Evolutionary conservation across 1,140 invertebrate genomes (phyloP).

Genomic region (Orius laevigatus): DNA sequence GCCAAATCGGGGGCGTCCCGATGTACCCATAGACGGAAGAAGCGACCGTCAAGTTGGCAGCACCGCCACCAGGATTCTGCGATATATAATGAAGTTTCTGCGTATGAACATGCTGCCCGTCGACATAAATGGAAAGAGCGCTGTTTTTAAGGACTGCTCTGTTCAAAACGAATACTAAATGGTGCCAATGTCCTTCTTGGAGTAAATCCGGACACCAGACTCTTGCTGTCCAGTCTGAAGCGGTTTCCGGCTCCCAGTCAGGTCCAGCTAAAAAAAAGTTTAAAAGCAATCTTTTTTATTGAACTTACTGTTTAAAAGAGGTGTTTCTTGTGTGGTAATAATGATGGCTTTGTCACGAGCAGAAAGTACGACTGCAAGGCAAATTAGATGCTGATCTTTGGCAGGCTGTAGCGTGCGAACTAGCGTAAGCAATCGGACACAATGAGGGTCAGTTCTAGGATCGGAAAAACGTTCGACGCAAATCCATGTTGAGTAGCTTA

Average conservation of each 20-base stretch:
- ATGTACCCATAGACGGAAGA: slow-evolving; percentile 87
- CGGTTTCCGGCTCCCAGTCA: slow-evolving; percentile 84
- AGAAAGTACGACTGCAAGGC: slow-evolving; percentile 72
- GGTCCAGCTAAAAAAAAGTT: slow-evolving; percentile 41
- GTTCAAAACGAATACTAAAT: slow-evolving; percentile 78
- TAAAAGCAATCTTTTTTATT: not conserved
- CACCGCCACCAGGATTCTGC: slow-evolving; percentile 83
- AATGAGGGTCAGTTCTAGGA: slow-evolving; percentile 77
- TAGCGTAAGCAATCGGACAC: slow-evolving; percentile 77
- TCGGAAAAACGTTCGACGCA: slow-evolving; percentile 94
- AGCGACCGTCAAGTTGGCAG: slow-evolving; percentile 68
- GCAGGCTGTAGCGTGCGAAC: slow-evolving; percentile 63
- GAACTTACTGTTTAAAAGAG: slow-evolving; percentile 61
- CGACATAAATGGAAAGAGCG: slow-evolving; percentile 79
- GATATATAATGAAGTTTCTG: slow-evolving; percentile 88
- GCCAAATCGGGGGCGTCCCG: slow-evolving; percentile 77
- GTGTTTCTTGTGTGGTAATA: slow-evolving; percentile 85
- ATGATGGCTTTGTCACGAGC: slow-evolving; percentile 85
- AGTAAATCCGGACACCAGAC: slow-evolving; percentile 92
- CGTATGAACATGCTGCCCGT: slow-evolving; percentile 68
- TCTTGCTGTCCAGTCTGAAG: slow-evolving; percentile 39
- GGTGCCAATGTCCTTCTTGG: slow-evolving; percentile 91
- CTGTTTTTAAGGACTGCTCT: slow-evolving; percentile 88
- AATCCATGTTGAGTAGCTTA: slow-evolving; percentile 91
- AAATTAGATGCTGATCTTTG: slow-evolving; percentile 65